Percentiles rank a stretch among this genome's conserved stretches.
Conservation (phyloP, 2,113 vertebrate genomes). For the Psilopsiagon aymara region DNA sequence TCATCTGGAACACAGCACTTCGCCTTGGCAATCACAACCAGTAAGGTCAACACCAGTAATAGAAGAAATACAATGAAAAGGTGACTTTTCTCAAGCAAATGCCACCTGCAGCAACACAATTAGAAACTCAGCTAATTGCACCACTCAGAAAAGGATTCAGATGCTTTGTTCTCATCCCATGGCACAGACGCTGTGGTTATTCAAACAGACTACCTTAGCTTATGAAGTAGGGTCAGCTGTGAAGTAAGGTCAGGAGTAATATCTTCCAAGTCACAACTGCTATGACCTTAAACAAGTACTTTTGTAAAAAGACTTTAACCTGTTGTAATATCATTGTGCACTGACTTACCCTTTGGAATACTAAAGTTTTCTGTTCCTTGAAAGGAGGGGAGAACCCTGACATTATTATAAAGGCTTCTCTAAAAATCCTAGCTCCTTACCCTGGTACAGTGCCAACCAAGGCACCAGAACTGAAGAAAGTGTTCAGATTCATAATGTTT, state of each 20-base stretch:
- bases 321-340: neutral
- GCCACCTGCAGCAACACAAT: neutral
- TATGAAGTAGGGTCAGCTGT: neutral
- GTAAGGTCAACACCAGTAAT: neutral
- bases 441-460: neutral
- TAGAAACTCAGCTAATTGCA: neutral
- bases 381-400: neutral
- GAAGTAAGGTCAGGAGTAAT: neutral
- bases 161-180: neutral
- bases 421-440: neutral
- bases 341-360: neutral
- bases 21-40: neutral
- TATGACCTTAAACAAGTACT: neutral
- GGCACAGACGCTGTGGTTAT: neutral
- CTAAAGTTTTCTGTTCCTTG: neutral
- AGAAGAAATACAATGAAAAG: neutral
- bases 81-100: neutral
- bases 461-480: neutral
- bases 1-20: neutral
- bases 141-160: neutral
- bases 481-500: neutral
- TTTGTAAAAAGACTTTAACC: neutral
- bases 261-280: neutral
- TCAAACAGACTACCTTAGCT: neutral
- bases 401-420: neutral